phyloP scores from a whole-genome alignment of 1,140 invertebrate species.

The Caenorhabditis briggsae region DNA sequence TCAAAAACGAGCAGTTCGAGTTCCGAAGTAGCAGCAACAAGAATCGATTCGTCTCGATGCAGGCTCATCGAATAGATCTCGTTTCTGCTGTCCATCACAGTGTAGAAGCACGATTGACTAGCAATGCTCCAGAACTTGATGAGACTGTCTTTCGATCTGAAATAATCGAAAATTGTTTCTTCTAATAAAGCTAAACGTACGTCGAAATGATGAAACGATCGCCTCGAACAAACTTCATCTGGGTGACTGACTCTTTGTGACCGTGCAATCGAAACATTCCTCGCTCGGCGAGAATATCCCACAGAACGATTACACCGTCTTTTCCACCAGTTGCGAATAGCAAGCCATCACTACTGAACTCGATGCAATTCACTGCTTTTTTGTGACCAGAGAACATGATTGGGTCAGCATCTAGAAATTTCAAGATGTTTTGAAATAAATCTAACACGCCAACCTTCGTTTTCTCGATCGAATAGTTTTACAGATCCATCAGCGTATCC shows the following conservation, averaged over 20 bases:
- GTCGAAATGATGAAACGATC: constrained; percentile 85
- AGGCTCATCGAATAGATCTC: constrained; percentile 89
- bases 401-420: constrained; percentile 81
- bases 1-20: constrained; percentile 88
- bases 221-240: constrained; percentile 85
- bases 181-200: constrained; percentile 70
- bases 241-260: constrained; percentile 92
- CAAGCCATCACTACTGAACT: constrained; percentile 86
- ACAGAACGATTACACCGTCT: constrained; percentile 84
- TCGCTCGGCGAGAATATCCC: constrained; percentile 92
- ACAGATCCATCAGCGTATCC: constrained; percentile 92
- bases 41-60: constrained; percentile 79
- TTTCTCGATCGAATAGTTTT: constrained; percentile 82
- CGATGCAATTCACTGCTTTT: constrained; percentile 86
- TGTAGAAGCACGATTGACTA: constrained; percentile 95
- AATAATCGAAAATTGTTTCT: constrained; percentile 40
- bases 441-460: not conserved
- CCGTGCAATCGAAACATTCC: constrained; percentile 90
- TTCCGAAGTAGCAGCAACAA: constrained; percentile 89
- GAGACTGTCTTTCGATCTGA: constrained; percentile 90
- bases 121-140: constrained; percentile 97
- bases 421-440: not conserved
- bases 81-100: constrained; percentile 82
- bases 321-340: constrained; percentile 88
- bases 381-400: constrained; percentile 87